Conservation (phyloP, 2,113 vertebrate species). For the Scortum barcoo region DNA sequence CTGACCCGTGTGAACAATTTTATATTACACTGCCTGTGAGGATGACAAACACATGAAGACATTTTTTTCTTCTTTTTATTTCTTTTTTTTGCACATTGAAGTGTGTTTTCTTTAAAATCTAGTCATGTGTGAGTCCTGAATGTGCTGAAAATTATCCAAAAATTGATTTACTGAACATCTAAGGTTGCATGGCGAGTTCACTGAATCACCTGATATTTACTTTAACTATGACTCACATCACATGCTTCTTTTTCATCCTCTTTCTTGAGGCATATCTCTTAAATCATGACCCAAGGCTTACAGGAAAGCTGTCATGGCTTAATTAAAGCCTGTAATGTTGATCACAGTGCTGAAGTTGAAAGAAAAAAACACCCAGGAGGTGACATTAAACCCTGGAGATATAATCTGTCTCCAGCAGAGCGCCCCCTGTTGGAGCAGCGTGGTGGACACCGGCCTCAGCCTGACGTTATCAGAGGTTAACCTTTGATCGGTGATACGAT, state of each 20-base stretch:
- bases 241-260: neutral
- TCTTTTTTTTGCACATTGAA: neutral
- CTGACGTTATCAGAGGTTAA: conserved; percentile 48
- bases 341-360: too few relatives aligned
- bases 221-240: neutral
- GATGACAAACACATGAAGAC: neutral
- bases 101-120: neutral
- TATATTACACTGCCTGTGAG: neutral
- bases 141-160: neutral
- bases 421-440: conserved; percentile 11
- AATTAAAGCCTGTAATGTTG: neutral
- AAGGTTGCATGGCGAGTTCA: neutral
- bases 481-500: conserved; percentile 57
- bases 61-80: neutral
- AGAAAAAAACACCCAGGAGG: neutral
- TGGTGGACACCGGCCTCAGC: neutral
- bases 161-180: neutral
- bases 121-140: neutral
- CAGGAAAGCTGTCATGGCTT: neutral
- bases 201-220: neutral
- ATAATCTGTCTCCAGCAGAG: neutral
- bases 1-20: too few relatives aligned
- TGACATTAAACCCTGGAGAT: neutral
- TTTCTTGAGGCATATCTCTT: neutral
- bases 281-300: neutral